Percentiles rank a stretch among this genome's conserved stretches.
phyloP scores from a whole-genome alignment of 37 sponge, comb jelly and placozoan species.

The Ianthella basta region DNA sequence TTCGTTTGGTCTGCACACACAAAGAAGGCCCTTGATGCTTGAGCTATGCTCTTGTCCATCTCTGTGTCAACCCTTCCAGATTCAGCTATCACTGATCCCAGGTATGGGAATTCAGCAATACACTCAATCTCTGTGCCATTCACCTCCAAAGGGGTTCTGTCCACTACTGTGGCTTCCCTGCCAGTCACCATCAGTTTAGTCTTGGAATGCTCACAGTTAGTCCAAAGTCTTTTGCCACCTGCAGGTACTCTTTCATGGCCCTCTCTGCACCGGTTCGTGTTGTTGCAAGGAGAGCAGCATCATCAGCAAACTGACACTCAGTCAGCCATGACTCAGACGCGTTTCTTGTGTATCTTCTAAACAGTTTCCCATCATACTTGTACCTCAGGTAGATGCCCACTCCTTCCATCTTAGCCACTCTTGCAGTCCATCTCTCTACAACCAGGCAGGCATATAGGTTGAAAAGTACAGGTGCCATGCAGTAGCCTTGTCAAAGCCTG shows the following conservation, averaged over 20 bases:
- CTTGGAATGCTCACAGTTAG: conserved; percentile 49
- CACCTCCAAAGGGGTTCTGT: conserved; percentile 23
- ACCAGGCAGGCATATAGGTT: conserved; percentile 5
- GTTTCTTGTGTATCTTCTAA: background rate
- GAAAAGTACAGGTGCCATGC: conserved; percentile 25
- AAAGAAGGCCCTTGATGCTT: background rate
- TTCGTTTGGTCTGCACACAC: conserved; percentile 9
- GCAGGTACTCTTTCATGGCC: conserved; percentile 8
- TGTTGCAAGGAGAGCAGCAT: conserved; percentile 37
- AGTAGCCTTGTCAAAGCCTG: conserved; percentile 10
- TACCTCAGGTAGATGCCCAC: background rate
- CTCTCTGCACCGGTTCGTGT: conserved; percentile 19
- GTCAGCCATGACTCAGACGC: background rate
- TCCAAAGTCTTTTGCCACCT: conserved; percentile 33
- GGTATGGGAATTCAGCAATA: conserved; percentile 45
- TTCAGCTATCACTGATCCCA: conserved; percentile 1
- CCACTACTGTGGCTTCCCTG: conserved; percentile 5
- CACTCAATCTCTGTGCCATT: conserved; percentile 3
- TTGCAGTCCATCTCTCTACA: conserved; percentile 13
- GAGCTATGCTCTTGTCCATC: conserved; percentile 28
- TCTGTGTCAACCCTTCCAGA: conserved; percentile 26
- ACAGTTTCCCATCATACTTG: conserved; percentile 13
- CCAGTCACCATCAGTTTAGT: conserved; percentile 51
- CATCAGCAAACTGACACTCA: conserved; percentile 37
- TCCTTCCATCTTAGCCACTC: background rate